Evolutionary conservation across 2,113 vertebrate genomes (phyloP).

Genomic region (Loxodonta africana): DNA sequence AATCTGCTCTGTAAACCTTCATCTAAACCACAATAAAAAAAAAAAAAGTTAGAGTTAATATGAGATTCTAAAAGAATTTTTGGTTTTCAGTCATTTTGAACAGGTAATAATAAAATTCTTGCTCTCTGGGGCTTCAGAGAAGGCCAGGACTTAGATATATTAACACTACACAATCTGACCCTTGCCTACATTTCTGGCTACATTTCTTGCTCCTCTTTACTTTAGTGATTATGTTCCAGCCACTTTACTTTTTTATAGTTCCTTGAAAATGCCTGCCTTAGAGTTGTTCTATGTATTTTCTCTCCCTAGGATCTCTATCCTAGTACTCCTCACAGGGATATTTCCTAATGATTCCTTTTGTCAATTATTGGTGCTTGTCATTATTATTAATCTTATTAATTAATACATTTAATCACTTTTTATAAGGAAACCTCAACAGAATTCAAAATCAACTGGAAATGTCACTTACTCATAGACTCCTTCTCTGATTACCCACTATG

Average conservation of each 20-base stretch:
- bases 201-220: not conserved
- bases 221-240: not conserved
- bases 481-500: too few species aligned
- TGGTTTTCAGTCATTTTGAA: too few species aligned
- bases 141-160: not conserved
- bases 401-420: not conserved
- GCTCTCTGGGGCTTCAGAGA: too few species aligned
- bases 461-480: too few species aligned
- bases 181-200: not conserved
- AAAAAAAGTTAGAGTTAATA: too few species aligned
- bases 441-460: too few species aligned
- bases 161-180: not conserved
- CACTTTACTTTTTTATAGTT: not conserved
- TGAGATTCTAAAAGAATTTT: too few species aligned
- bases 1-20: too few species aligned
- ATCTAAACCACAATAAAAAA: too few species aligned
- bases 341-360: not conserved
- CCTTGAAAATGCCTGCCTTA: not conserved
- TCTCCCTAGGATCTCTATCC: not conserved
- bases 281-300: not conserved
- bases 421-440: too few species aligned
- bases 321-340: not conserved
- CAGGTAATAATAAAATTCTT: too few species aligned
- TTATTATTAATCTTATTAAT: not conserved
- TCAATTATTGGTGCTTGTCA: not conserved